Percentiles rank a stretch among this genome's conserved stretches.
These are phyloP conservation scores for Machaerirhynchus nigripectus DNA, from an alignment of 2,113 vertebrate genomes.

Conservation along the genomic window DNA sequence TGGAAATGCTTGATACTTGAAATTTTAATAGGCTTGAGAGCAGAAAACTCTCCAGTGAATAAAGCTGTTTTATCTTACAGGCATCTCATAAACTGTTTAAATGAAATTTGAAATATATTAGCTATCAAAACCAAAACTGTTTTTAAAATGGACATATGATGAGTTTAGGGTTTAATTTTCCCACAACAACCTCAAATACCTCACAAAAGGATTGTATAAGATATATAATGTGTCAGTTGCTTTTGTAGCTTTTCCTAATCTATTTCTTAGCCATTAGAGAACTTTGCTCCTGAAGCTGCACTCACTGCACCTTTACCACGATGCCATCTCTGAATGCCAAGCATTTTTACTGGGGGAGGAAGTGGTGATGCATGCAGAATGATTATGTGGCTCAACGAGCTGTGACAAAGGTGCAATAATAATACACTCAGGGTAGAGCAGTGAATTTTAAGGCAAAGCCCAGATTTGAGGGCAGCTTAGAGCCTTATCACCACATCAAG, in stretches of 20 bases:
- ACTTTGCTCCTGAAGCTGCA: neutral
- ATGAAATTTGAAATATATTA: neutral
- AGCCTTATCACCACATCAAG: neutral
- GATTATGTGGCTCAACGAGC: neutral
- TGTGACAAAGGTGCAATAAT: neutral
- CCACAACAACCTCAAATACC: neutral
- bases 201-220: neutral
- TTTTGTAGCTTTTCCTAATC: neutral
- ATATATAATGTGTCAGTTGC: neutral
- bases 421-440: neutral
- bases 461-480: neutral
- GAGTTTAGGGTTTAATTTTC: neutral
- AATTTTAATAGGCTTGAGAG: constrained; percentile 10
- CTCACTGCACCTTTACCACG: neutral
- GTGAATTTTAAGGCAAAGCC: neutral
- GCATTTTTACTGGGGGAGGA: neutral
- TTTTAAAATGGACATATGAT: neutral
- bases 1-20: neutral
- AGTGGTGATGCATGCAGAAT: neutral
- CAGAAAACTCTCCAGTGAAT: neutral
- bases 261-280: neutral
- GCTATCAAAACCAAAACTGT: neutral
- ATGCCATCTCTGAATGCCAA: neutral
- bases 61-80: neutral
- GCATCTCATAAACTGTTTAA: constrained; percentile 18